Conservation (phyloP, 2,113 vertebrate genomes). For the Stigmatopora nigra region DNA sequence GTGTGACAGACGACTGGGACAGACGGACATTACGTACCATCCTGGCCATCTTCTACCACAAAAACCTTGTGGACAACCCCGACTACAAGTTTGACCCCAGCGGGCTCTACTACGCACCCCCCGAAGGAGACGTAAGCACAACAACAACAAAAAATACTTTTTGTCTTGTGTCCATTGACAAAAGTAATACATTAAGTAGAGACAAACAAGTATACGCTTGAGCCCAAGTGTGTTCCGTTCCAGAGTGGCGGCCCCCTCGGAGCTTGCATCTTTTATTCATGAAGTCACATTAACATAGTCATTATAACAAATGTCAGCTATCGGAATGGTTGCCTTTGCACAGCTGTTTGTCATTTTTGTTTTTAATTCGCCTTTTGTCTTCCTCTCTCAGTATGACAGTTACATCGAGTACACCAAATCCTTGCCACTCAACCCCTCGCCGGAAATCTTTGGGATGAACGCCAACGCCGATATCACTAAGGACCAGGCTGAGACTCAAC, state of each 20-base stretch:
- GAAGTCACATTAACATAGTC: conserved; percentile 70
- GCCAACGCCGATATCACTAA: conserved; percentile 82
- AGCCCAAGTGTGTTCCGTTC: conserved; percentile 61
- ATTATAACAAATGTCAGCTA: conserved; percentile 75
- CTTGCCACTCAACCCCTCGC: conserved; percentile 76
- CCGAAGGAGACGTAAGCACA: conserved; percentile 52
- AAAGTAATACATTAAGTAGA: conserved; percentile 40
- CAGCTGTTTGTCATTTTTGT: conserved; percentile 43
- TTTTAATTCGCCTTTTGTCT: conserved; percentile 6
- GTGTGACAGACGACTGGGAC: conserved; percentile 85
- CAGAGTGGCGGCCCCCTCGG: conserved; percentile 35
- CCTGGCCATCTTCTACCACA: conserved; percentile 75
- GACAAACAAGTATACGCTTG: conserved; percentile 62
- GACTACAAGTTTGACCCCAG: conserved; percentile 79
- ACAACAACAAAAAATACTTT: no score
- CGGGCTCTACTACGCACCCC: conserved; percentile 72
- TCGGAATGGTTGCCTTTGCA: conserved; percentile 57
- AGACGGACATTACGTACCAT: conserved; percentile 73
- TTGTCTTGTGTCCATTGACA: conserved; percentile 13
- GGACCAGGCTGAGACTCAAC: conserved; percentile 80
- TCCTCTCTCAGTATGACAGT: conserved; percentile 68
- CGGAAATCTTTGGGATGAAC: conserved; percentile 83
- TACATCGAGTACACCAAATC: conserved; percentile 79
- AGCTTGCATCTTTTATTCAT: conserved; percentile 70
- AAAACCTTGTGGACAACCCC: conserved; percentile 54